Evolutionary conservation across 92 coral and sea anemone genomes (phyloP).

Genomic region (Muricea muricata): DNA sequence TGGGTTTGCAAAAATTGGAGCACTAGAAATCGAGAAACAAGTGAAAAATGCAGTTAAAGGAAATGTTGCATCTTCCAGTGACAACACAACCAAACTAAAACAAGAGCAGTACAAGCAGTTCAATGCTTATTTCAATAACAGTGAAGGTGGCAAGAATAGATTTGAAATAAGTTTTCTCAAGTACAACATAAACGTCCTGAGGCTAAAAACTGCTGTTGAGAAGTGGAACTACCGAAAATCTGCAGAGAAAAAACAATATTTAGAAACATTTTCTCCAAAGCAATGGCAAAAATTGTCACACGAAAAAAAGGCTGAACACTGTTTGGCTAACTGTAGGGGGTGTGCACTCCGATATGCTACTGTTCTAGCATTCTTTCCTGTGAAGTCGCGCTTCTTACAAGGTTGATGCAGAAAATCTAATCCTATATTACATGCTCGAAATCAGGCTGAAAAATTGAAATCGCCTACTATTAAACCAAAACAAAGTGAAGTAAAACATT

Average conservation of each 20-base stretch:
- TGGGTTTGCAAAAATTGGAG: constrained; percentile 65
- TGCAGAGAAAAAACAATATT: constrained; percentile 55
- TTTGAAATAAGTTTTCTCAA: constrained; percentile 38
- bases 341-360: constrained; percentile 26
- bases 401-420: constrained; percentile 50
- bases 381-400: constrained; percentile 49
- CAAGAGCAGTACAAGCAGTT: constrained; percentile 49
- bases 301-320: not conserved
- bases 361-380: constrained; percentile 49
- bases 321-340: not conserved
- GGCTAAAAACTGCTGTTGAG: constrained; percentile 40
- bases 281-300: constrained; percentile 11
- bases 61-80: not conserved
- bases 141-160: constrained; percentile 19
- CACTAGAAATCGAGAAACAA: constrained; percentile 47
- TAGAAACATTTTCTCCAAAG: constrained; percentile 47
- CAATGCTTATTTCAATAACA: not conserved
- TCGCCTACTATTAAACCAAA: constrained; percentile 19
- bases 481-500: constrained; percentile 47
- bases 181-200: constrained; percentile 52
- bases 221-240: constrained; percentile 65
- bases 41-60: not conserved
- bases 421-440: not conserved
- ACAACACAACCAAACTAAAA: constrained; percentile 47
- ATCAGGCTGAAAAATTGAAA: constrained; percentile 3